phyloP scores from a whole-genome alignment of 2,113 vertebrate species.

The Morone chrysops region DNA sequence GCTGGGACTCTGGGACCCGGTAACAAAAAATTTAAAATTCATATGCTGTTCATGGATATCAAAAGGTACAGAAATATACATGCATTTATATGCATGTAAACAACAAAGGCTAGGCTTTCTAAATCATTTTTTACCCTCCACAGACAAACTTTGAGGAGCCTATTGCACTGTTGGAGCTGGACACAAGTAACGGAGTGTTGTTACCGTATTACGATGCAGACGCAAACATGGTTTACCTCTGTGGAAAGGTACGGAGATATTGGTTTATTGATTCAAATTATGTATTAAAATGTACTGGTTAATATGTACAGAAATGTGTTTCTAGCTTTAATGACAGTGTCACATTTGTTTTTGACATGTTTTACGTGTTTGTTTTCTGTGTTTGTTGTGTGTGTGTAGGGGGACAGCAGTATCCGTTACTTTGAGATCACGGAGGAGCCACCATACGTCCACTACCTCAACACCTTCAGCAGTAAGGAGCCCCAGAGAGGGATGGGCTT shows the following conservation, averaged over 20 bases:
- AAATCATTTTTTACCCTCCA: conserved; percentile 8
- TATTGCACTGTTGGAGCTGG: conserved; percentile 95
- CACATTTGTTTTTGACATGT: not conserved
- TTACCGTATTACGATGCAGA: conserved; percentile 95
- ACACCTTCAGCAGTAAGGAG: conserved; percentile 97
- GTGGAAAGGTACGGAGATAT: conserved; percentile 89
- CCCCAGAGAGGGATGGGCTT: conserved; percentile 97
- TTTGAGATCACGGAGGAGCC: conserved; percentile 97
- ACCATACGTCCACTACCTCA: conserved; percentile 96
- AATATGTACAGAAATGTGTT: not conserved
- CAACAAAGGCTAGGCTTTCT: not conserved
- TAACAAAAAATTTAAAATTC: conserved; percentile 71
- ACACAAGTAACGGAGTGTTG: conserved; percentile 97
- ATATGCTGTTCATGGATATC: not conserved
- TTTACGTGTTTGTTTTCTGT: not conserved
- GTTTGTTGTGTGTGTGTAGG: conserved; percentile 77
- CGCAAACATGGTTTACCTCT: conserved; percentile 95
- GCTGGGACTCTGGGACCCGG: conserved; percentile 98
- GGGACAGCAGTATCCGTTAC: conserved; percentile 98
- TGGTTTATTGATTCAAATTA: not conserved
- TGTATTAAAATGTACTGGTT: not conserved
- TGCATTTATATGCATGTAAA: not conserved
- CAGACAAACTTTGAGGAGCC: conserved; percentile 97
- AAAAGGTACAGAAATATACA: not conserved
- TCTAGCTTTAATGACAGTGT: not conserved